Percentiles rank a stretch among this genome's conserved stretches.
These are phyloP conservation scores for Cabera pusaria DNA, from an alignment of 2,888 invertebrate genomes.

Conservation along the genomic window DNA sequence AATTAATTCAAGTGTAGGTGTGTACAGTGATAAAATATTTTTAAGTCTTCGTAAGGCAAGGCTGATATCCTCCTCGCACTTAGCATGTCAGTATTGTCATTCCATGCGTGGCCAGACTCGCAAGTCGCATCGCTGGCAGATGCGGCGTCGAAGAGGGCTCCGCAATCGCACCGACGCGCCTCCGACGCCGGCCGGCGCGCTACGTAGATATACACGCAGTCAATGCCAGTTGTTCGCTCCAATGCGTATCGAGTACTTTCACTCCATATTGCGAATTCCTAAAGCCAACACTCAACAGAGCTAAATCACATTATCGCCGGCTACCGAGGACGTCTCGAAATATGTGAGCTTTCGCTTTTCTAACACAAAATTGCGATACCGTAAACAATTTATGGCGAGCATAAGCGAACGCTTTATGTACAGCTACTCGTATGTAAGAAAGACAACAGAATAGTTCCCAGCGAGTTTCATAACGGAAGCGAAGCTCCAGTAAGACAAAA, in stretches of 20 bases:
- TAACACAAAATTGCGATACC: too few species aligned
- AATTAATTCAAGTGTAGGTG: too few species aligned
- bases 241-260: slow-evolving; percentile 17
- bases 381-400: too few species aligned
- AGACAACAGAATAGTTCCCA: slow-evolving; percentile 2
- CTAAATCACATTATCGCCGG: slow-evolving; percentile 1
- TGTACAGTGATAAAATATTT: too few species aligned
- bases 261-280: slow-evolving; percentile 15
- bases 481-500: slow-evolving; percentile 15
- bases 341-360: slow-evolving; percentile 11
- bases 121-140: neutral
- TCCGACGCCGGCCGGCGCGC: neutral
- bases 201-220: slow-evolving; percentile 23
- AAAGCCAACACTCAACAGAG: slow-evolving; percentile 6
- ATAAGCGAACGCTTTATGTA: too few species aligned
- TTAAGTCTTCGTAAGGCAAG: too few species aligned
- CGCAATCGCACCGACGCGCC: slow-evolving; percentile 1
- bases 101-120: neutral
- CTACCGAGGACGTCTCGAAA: too few species aligned
- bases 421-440: neutral
- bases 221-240: slow-evolving; percentile 34
- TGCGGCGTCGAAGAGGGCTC: neutral
- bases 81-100: neutral
- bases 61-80: too few species aligned
- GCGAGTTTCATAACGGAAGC: slow-evolving; percentile 11